Base-by-base conservation (phyloP, 1,140 invertebrate species). In the Drosophila arawakana region DNA sequence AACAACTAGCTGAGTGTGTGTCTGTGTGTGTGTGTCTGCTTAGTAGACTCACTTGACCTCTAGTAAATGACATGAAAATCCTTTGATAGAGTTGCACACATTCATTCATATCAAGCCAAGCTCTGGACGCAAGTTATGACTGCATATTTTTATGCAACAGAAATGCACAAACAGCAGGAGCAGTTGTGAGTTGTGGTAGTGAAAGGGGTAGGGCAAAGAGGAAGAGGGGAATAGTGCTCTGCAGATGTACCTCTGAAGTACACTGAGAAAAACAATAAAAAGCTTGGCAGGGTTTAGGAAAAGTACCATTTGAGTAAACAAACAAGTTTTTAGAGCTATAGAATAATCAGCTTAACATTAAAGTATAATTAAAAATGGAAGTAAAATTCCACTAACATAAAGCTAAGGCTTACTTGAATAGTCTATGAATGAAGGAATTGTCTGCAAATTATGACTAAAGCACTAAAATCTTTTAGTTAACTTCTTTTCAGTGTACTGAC, bases 21-120 rank as follows among this genome's bases (percentile, higher is more conserved):
- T 43, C 4, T 60, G 58, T 61, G 18, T 41, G 13, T 65, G 35
- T 50, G 15, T 37, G 8, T 39, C 8, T 41, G 50, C 39, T 58
- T 55, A 35, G 44, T 30, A 54, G 54, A 61, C 63, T 76, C 69
- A 68, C 74, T 82, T 83, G 80, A 83, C 80, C 80, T 72, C 55
- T 52, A 79, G 80, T 61, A 83, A 85, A 82, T 85, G 75, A 74
- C 74, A 85, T 75, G 74, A 57, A 85, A 85, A 85, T 85, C 74
- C 73, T 78, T 75, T 83, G 78, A 85, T 80, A 80, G 76, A 83
- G 66, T 54, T 69, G 30, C 58, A 67, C 62, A 79, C 80, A 84
- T 84, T 77, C 72, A 68, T 83, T 83, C 80, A 72, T 78, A 83
- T 79, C 80, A 82, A 78, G 75, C 35, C 67, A 50, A 49, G 39